phyloP scores from a whole-genome alignment of 2,888 invertebrate genomes.

The Abscondita cerata region DNA sequence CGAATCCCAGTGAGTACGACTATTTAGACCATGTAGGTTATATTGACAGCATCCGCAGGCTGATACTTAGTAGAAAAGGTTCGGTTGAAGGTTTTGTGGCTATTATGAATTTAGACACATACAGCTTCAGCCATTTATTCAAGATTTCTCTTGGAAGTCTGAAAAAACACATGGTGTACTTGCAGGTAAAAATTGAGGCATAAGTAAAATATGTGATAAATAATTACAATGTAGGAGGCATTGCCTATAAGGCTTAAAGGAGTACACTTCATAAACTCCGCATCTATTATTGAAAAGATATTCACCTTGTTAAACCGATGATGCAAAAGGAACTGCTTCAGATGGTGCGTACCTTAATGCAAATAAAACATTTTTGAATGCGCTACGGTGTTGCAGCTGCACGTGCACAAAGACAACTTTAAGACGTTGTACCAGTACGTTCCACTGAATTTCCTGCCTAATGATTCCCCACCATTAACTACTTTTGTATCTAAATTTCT shows the following conservation, averaged over 20 bases:
- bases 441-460: not conserved
- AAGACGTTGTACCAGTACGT: not conserved
- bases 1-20: not conserved
- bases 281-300: not conserved
- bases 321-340: not conserved
- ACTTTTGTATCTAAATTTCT: no score
- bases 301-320: not conserved
- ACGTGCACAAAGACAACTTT: not conserved
- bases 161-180: conserved; percentile 1
- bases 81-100: not conserved
- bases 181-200: no score
- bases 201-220: no score
- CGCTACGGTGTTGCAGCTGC: no score
- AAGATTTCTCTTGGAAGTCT: not conserved
- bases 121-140: not conserved
- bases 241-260: not conserved
- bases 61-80: not conserved
- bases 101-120: not conserved
- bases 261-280: not conserved
- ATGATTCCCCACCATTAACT: no score
- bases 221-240: not conserved
- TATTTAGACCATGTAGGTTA: not conserved
- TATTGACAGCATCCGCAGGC: not conserved
- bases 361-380: no score
- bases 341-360: not conserved